Evolutionary conservation across 2,888 invertebrate genomes (phyloP), one percentile per base, ranked within the genome.

Genomic region (Coenonympha glycerion): DNA sequence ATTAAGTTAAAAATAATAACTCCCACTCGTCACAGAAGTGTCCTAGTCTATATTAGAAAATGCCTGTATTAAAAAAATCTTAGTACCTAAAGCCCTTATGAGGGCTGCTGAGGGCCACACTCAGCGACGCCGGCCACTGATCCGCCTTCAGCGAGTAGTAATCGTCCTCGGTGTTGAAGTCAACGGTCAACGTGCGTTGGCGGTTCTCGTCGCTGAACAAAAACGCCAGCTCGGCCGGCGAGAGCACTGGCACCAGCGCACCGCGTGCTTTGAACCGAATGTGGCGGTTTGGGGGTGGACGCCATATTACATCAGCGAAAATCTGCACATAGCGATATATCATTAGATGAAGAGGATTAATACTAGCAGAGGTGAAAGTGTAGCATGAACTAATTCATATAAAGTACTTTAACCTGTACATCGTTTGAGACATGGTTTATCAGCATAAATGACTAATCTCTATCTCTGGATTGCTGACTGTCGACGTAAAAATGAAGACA

Each of bases 271-370:
- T 86, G 46, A 87, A 79, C 16, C 87, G 82, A 0, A 90, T 64
- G 61, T 82, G 76, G 3, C 79, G 76, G 4, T 67, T 62, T 0
- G 81, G 75, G 2, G 83, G 68, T 0, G 81, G 79, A 0, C 88
- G 81, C 90, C 90, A 90, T 1, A 79, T 76, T 8, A 69, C 79
- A 57, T 87, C 84, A 0, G 83, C 80, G 62, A 79, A 84, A 1
- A 86, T 57, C 86, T 88, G 53, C 9, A 31, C 22, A 1, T 11
- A 21, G 19, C 2, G 2, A 3, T 15, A 15, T 16, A 6, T 2
- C 2, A 9, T 11, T 19, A n/a, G n/a, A n/a, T 2, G n/a, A n/a
- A 3, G 36, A 36, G 15, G 16, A 33, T n/a, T 15, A 4, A 5
- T 33, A 33, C 33, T 16, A n/a, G n/a, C n/a, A n/a, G n/a, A n/a